Percentiles rank a stretch among this genome's conserved stretches.
phyloP scores from a whole-genome alignment of 2,113 vertebrate species.

The Poeciliopsis retropinna region DNA sequence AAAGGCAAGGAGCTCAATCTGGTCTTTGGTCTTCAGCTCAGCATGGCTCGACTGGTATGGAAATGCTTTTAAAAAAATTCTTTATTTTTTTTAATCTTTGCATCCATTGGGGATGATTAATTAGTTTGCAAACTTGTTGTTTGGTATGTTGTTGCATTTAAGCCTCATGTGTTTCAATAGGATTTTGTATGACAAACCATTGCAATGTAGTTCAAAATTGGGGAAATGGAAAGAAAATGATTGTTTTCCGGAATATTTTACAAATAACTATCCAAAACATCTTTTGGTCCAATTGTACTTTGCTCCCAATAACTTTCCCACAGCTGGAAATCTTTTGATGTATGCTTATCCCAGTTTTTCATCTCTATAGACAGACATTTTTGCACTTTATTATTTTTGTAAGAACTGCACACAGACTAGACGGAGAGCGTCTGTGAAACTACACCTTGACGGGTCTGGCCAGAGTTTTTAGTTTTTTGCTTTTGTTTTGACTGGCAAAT shows the following conservation, averaged over 20 bases:
- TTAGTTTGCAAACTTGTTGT: background rate
- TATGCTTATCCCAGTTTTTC: background rate
- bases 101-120: background rate
- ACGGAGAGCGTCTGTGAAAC: background rate
- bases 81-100: background rate
- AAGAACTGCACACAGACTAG: background rate
- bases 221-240: background rate
- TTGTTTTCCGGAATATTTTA: background rate
- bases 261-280: background rate
- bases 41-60: constrained; percentile 97
- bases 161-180: background rate
- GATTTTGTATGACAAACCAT: background rate
- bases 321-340: background rate
- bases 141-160: background rate
- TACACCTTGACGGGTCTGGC: background rate
- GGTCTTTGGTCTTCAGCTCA: constrained; percentile 96
- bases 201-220: background rate
- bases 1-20: constrained; percentile 98
- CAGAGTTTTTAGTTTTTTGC: too few species aligned
- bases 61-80: too few species aligned
- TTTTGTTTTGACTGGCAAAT: too few species aligned
- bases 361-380: background rate
- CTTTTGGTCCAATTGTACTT: background rate
- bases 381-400: background rate
- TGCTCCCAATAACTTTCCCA: background rate